Base-by-base conservation (phyloP, 2,113 vertebrate genomes). In the Caracal caracal region DNA sequence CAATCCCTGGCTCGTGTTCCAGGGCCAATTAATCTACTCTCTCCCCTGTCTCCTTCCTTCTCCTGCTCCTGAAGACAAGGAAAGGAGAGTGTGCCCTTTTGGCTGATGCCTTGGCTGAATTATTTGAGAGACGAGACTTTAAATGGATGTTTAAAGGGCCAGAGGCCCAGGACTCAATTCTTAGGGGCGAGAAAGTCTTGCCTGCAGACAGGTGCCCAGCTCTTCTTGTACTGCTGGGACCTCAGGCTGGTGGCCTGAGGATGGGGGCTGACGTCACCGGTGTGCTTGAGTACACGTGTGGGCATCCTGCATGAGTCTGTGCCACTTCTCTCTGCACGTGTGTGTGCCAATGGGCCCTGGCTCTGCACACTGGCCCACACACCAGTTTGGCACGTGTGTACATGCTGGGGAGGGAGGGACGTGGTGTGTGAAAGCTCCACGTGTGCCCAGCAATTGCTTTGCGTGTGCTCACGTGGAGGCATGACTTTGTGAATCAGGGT, bases 71-170 rank as follows among this genome's bases (percentile, higher is more conserved):
- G 94, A 95, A 98, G 97, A 98, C 96, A 92, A 92, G 97, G 97
- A 96, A 98, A 98, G 98, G 97, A 98, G 97, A 97, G 35, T 95
- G 92, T 97, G 97, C 95, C 97, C 96, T 98, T 98, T 98, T 94
- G 98, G 98, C 98, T 96, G 98, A 98, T 98, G 97, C 93, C 97
- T 98, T 98, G 97, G 85, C 98, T 98, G 98, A 97, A 98, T 98
- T 97, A 97, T 98, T 97, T 97, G 98, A 98, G 97, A 98, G 96
- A 96, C 43, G 76, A 98, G 97, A 97, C 90, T 98, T 96, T 97
- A 97, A 98, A 98, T 97, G 98, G 98, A 97, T 96, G 97, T 97
- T 98, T 97, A 98, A 98, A 98, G 98, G 98, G 98, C 98, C 98
- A 98, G 97, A 98, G 97, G 97, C 97, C 96, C 79, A 80, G 96